Conservation (phyloP, 2,797 vertebrate genomes). For the Coranthus polyacanthus region DNA sequence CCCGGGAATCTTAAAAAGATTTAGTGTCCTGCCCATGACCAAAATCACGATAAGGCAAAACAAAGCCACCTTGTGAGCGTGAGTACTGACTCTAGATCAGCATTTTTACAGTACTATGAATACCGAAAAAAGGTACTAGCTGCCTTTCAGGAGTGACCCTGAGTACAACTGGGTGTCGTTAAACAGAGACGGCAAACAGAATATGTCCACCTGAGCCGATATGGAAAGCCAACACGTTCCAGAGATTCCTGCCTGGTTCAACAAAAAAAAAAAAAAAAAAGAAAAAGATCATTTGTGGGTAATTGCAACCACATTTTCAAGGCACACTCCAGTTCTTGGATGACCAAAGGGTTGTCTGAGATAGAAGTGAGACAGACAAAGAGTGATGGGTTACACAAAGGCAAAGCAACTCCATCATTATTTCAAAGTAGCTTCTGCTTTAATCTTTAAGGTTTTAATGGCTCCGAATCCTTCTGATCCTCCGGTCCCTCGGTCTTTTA, state of each 20-base stretch:
- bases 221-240: conserved; percentile 65
- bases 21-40: background rate
- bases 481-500: background rate
- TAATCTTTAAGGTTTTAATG: conserved; percentile 7
- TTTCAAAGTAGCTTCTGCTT: conserved; percentile 27
- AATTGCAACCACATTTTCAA: conserved; percentile 72
- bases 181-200: conserved; percentile 43
- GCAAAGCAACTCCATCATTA: conserved; percentile 15
- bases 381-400: conserved; percentile 38
- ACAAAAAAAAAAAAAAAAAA: conserved; percentile 6
- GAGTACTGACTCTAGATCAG: background rate
- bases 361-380: conserved; percentile 20
- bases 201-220: conserved; percentile 54
- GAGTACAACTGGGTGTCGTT: conserved; percentile 49
- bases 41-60: background rate
- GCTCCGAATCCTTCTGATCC: conserved; percentile 21
- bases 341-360: conserved; percentile 30
- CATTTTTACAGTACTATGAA: background rate
- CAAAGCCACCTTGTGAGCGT: background rate
- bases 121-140: background rate
- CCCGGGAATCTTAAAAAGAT: background rate
- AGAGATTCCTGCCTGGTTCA: conserved; percentile 59
- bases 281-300: conserved; percentile 60
- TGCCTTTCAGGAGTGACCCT: conserved; percentile 23
- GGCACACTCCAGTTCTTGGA: conserved; percentile 32